phyloP scores from a whole-genome alignment of 2,888 invertebrate species.

The Argyresthia goedartella region DNA sequence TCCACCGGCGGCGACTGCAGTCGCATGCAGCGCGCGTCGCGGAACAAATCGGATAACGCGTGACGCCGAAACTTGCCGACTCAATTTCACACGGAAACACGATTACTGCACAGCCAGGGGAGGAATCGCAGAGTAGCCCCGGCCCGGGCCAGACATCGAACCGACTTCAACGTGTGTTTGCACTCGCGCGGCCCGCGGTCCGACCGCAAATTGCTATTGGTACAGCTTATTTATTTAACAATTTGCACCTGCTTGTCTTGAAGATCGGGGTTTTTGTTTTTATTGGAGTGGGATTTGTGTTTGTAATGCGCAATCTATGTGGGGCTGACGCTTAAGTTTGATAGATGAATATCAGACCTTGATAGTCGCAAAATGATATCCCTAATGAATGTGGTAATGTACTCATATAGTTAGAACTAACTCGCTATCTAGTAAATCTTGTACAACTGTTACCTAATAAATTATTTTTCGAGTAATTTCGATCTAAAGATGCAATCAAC shows the following conservation, averaged over 20 bases:
- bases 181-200: neutral
- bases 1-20: neutral
- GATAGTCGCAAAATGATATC: too few relatives aligned
- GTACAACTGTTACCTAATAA: too few relatives aligned
- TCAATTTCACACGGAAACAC: constrained; percentile 51
- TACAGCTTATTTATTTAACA: constrained; percentile 35
- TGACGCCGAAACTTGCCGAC: constrained; percentile 50
- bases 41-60: constrained; percentile 64
- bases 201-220: constrained; percentile 24
- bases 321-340: too few relatives aligned
- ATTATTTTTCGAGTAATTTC: too few relatives aligned
- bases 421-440: too few relatives aligned
- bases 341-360: too few relatives aligned
- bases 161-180: neutral
- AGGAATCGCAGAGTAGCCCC: constrained; percentile 22
- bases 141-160: constrained; percentile 5
- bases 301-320: too few relatives aligned
- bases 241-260: constrained; percentile 30
- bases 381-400: too few relatives aligned
- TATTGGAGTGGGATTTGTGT: neutral
- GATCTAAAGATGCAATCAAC: too few relatives aligned
- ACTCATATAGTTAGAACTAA: too few relatives aligned
- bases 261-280: neutral
- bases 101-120: constrained; percentile 40
- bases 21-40: constrained; percentile 45